A percentile compares a stretch with the other conserved stretches of the same genome.
Evolutionary conservation across 2,113 vertebrate genomes (phyloP).

Genomic region (Macrotis lagotis): DNA sequence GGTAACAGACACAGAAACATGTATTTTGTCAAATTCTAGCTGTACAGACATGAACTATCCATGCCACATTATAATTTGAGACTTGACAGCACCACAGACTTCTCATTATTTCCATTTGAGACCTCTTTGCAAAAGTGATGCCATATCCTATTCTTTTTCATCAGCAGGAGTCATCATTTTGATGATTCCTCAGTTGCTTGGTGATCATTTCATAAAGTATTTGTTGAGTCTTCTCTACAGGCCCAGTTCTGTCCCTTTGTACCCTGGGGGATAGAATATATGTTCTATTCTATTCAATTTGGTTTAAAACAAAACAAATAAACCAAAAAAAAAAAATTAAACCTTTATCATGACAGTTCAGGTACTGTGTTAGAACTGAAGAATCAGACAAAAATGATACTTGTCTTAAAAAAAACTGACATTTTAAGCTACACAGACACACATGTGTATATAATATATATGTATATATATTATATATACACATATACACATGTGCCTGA

Average conservation of each 20-base stretch:
- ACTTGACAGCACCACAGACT: background rate
- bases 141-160: background rate
- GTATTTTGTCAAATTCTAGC: conserved; percentile 19
- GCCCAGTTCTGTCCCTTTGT: background rate
- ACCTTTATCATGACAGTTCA: background rate
- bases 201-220: background rate
- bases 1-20: conserved; percentile 10
- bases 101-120: background rate
- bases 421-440: background rate
- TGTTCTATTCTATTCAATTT: background rate
- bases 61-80: conserved; percentile 9
- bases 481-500: no score
- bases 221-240: background rate
- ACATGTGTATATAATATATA: no score
- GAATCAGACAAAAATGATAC: background rate
- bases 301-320: background rate
- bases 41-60: conserved; percentile 5
- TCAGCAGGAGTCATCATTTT: background rate
- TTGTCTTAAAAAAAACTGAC: background rate
- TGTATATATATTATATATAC: background rate
- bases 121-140: background rate
- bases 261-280: background rate
- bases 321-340: background rate
- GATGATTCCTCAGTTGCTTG: background rate
- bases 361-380: background rate